Percentiles rank a stretch among this genome's conserved stretches.
Conservation (phyloP, 2,797 vertebrate genomes). For the Centroberyx gerrardi region DNA sequence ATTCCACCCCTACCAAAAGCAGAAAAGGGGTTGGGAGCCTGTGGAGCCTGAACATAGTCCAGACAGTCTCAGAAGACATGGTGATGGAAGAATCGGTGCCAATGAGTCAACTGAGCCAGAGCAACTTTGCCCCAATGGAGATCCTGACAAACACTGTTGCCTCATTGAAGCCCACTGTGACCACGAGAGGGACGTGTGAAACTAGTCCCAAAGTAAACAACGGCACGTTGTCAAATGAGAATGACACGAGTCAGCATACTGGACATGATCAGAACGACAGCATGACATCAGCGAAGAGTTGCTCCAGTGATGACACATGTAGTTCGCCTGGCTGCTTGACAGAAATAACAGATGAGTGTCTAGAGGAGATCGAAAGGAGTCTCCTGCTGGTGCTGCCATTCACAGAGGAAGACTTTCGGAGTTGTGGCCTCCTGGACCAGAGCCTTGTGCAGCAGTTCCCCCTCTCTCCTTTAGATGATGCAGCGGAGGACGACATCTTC, state of each 20-base stretch:
- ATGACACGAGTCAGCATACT: slow-evolving; percentile 18
- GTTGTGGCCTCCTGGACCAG: slow-evolving; percentile 20
- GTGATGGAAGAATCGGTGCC: slow-evolving; percentile 35
- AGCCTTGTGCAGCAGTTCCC: slow-evolving; percentile 33
- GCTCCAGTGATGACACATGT: neutral
- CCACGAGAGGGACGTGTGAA: neutral
- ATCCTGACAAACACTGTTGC: slow-evolving; percentile 33
- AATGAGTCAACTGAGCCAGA: slow-evolving; percentile 45
- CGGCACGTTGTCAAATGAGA: neutral
- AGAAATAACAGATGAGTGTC: slow-evolving; percentile 14
- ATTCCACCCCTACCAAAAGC: slow-evolving; percentile 18
- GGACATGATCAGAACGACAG: neutral
- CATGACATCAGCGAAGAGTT: slow-evolving; percentile 6
- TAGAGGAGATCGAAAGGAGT: slow-evolving; percentile 65
- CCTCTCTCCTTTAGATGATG: slow-evolving; percentile 45
- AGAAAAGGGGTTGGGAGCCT: slow-evolving; percentile 18
- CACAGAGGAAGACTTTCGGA: slow-evolving; percentile 72
- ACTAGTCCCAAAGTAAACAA: neutral
- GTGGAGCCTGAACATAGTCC: slow-evolving; percentile 47
- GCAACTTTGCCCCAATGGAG: slow-evolving; percentile 37
- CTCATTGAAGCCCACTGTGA: slow-evolving; percentile 29
- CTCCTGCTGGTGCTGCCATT: slow-evolving; percentile 75
- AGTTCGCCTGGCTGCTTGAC: neutral
- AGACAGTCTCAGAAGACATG: slow-evolving; percentile 54
- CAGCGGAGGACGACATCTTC: slow-evolving; percentile 6